Evolutionary conservation across 2,113 vertebrate genomes (phyloP), one percentile per base, ranked within the genome.

Genomic region (Entelurus aequoreus): DNA sequence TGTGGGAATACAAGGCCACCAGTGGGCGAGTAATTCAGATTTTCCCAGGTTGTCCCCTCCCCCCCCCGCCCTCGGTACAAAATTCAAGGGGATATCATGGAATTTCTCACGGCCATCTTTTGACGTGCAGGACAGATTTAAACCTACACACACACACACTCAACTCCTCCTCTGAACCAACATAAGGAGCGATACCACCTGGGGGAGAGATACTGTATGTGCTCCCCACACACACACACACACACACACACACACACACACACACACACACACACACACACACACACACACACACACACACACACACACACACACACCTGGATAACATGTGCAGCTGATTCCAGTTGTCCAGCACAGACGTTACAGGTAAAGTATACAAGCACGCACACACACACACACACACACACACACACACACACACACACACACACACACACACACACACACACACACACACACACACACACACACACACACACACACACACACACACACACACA

Each of bases 271-370:
- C 28, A 64, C 68, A 61, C 63, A 63, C 38, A n/a, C 66, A 62
- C 57, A 65, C 49, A 59, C 60, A 57, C 6, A 57, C 4, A 62
- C 14, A 71, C 46, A 53, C 16, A 53, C 28, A 54, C 59, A 64
- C 46, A 56, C 68, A 65, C 52, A 61, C 44, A 61, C 28, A 63
- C 44, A 71, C 5, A 65, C 69, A 83, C 69, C 77, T 74, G 83
- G 84, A 83, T 74, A 86, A 82, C 77, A 88, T 87, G 86, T 83
- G 86, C 83, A 88, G 86, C 82, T 87, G 83, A 88, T 88, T 86
- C 46, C 77, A 76, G 83, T 82, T 82, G 80, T 75, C 83, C 63
- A 86, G 82, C 81, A 86, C 84, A 87, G 86, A 88, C 86, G 61
- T 72, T 81, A 79, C 80, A 88, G 86, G 86, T 88, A 88, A 87